Evolutionary conservation across 2,113 vertebrate species (phyloP).

Genomic region (Pluvianellus socialis): DNA sequence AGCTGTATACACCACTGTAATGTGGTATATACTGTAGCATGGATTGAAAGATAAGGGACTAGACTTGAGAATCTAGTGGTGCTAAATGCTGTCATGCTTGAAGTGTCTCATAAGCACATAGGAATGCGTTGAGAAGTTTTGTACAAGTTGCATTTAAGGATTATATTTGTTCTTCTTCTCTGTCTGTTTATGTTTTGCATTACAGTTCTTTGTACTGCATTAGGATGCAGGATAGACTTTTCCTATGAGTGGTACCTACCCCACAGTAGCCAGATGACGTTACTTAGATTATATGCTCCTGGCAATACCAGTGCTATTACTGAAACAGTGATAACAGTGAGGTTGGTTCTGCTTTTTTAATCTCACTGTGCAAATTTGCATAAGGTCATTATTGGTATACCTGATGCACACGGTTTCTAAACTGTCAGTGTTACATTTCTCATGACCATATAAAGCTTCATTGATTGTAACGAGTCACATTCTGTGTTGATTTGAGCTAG

Average conservation of each 20-base stretch:
- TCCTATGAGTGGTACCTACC: background rate
- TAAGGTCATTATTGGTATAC: background rate
- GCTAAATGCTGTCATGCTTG: background rate
- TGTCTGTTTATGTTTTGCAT: background rate
- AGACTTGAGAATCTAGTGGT: background rate
- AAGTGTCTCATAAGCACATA: background rate
- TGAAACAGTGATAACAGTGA: background rate
- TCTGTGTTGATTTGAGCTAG: background rate
- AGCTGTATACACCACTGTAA: background rate
- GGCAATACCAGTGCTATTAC: background rate
- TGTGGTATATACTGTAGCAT: background rate
- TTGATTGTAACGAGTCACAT: background rate
- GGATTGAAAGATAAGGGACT: background rate
- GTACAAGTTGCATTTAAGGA: background rate
- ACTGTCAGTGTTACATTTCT: background rate
- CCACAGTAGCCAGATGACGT: background rate
- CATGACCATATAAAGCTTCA: background rate
- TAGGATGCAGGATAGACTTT: background rate
- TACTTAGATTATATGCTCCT: background rate
- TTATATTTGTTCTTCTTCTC: background rate
- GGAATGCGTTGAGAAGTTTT: background rate
- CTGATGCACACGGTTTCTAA: background rate
- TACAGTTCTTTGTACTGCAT: background rate
- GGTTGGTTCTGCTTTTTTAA: background rate
- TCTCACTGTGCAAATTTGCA: background rate